phyloP scores from a whole-genome alignment of 2,797 vertebrate species.

The Sebastolobus altivelis region DNA sequence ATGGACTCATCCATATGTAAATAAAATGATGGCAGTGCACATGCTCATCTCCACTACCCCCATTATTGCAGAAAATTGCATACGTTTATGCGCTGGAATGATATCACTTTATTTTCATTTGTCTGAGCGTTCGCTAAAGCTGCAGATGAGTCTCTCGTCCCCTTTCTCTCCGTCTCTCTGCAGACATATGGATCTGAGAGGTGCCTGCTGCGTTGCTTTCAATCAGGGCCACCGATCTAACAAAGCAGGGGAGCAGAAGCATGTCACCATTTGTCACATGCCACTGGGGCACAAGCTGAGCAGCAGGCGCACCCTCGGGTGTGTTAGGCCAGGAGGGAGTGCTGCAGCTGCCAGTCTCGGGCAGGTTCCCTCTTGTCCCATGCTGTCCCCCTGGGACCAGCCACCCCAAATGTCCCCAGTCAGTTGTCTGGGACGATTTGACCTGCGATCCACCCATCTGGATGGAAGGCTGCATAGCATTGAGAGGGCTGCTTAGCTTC shows the following conservation, averaged over 20 bases:
- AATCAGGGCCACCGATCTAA: slow-evolving; percentile 75
- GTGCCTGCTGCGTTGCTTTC: slow-evolving; percentile 73
- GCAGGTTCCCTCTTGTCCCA: slow-evolving; percentile 72
- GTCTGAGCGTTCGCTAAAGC: slow-evolving; percentile 60
- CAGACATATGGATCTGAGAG: slow-evolving; percentile 76
- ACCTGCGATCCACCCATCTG: slow-evolving; percentile 80
- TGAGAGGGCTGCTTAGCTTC: slow-evolving; percentile 60
- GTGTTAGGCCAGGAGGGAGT: slow-evolving; percentile 66
- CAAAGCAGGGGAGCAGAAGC: slow-evolving; percentile 80
- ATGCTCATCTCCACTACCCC: slow-evolving; percentile 65
- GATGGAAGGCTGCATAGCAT: slow-evolving; percentile 46
- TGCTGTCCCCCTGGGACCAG: slow-evolving; percentile 70
- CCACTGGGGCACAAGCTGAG: slow-evolving; percentile 79
- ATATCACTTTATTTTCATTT: slow-evolving; percentile 80
- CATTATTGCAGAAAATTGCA: slow-evolving; percentile 77
- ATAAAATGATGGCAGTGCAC: slow-evolving; percentile 77
- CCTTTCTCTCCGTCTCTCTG: slow-evolving; percentile 43
- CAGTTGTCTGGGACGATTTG: slow-evolving; percentile 71
- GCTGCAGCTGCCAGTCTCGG: slow-evolving; percentile 77
- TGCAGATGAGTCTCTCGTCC: slow-evolving; percentile 55
- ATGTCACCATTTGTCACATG: slow-evolving; percentile 86
- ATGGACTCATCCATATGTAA: slow-evolving; percentile 83
- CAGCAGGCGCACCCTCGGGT: slow-evolving; percentile 84
- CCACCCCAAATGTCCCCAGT: slow-evolving; percentile 76
- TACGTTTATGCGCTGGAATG: slow-evolving; percentile 74